A percentile compares a stretch with the other conserved stretches of the same genome.
Conservation (phyloP, 2,888 invertebrate genomes). For the Sinotaia quadrata region DNA sequence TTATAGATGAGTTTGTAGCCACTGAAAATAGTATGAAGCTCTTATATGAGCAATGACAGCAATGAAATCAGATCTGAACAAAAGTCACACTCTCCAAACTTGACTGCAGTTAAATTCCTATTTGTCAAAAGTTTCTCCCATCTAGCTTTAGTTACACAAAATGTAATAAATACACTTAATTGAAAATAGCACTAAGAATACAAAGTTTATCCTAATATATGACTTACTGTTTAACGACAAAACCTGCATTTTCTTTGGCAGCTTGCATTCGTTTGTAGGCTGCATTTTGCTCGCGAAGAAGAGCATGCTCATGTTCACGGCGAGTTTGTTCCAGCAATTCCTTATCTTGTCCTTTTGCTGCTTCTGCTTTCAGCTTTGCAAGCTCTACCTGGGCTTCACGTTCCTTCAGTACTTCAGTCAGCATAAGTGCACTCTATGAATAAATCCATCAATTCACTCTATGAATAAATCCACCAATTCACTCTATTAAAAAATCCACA, state of each 20-base stretch:
- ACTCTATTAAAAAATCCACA: background rate
- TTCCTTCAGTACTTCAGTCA: slow-evolving; percentile 72
- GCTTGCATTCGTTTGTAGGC: slow-evolving; percentile 54
- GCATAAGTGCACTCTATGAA: slow-evolving; percentile 69
- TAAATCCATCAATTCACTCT: too few relatives aligned
- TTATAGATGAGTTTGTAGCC: too few relatives aligned
- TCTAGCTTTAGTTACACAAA: too few relatives aligned
- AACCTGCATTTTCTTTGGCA: slow-evolving; percentile 54
- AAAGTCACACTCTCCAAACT: too few relatives aligned
- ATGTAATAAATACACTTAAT: too few relatives aligned
- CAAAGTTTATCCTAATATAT: background rate
- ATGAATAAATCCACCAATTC: too few relatives aligned
- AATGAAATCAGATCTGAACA: too few relatives aligned
- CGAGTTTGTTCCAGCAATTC: slow-evolving; percentile 56
- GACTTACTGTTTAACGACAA: slow-evolving; percentile 19
- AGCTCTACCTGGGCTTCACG: slow-evolving; percentile 72
- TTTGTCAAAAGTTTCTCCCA: too few relatives aligned
- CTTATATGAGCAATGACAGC: too few relatives aligned
- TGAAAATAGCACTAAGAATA: too few relatives aligned
- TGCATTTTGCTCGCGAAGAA: slow-evolving; percentile 62
- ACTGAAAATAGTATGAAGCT: too few relatives aligned
- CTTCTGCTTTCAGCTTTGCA: slow-evolving; percentile 62
- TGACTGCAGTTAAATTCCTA: too few relatives aligned
- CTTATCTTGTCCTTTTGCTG: slow-evolving; percentile 57
- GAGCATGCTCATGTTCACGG: slow-evolving; percentile 63